Conservation (phyloP, 1,140 invertebrate species). For the Saccostrea glomerata region DNA sequence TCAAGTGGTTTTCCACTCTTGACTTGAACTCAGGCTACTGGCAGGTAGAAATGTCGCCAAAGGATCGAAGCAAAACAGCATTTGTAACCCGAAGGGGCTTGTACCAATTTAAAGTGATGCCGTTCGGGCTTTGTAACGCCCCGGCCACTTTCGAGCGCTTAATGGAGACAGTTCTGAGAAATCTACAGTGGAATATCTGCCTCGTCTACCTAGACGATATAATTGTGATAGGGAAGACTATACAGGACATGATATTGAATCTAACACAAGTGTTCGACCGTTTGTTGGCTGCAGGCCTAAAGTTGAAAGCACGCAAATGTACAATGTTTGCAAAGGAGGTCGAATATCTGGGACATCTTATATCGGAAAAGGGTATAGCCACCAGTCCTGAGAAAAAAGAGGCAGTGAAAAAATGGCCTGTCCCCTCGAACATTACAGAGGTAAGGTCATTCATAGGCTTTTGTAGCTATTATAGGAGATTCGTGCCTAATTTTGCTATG, state of each 20-base stretch:
- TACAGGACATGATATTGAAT: slow-evolving; percentile 29
- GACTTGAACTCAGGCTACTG: background rate
- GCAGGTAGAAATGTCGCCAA: background rate
- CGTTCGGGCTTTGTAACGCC: background rate
- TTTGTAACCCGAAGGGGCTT: background rate
- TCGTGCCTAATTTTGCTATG: slow-evolving; percentile 60
- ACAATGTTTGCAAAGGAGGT: slow-evolving; percentile 60
- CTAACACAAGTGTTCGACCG: slow-evolving; percentile 37
- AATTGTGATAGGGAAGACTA: background rate
- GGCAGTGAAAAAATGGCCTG: slow-evolving; percentile 67
- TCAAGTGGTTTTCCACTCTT: slow-evolving; percentile 23
- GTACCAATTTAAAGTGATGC: background rate
- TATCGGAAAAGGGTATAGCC: slow-evolving; percentile 62
- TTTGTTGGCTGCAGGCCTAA: slow-evolving; percentile 54
- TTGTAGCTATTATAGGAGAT: slow-evolving; percentile 67
- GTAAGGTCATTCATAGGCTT: slow-evolving; percentile 70
- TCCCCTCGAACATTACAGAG: slow-evolving; percentile 66
- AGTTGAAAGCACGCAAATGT: slow-evolving; percentile 66
- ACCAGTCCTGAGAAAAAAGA: slow-evolving; percentile 70
- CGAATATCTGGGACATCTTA: slow-evolving; percentile 67
- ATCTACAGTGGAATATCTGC: slow-evolving; percentile 17
- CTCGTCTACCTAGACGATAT: slow-evolving; percentile 30
- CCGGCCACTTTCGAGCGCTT: slow-evolving; percentile 31
- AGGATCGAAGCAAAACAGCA: background rate
- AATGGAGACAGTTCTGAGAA: slow-evolving; percentile 38